Percentiles rank a stretch among this genome's conserved stretches.
phyloP scores from a whole-genome alignment of 92 coral and sea anemone species.

The Pocillopora grandis region DNA sequence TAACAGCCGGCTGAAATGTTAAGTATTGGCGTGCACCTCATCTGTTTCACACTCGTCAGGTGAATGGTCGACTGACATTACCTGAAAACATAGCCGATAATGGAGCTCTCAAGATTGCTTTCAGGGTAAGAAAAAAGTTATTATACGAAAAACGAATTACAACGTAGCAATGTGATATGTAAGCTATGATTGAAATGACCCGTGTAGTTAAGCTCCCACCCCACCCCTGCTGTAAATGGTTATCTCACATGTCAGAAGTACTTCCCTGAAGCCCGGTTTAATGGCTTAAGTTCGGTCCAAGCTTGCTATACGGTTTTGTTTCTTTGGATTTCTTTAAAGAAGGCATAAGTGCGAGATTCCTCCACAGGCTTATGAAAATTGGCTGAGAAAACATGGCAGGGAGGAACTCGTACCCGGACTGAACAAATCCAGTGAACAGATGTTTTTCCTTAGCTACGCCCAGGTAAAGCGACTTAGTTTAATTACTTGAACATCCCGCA shows the following conservation, averaged over 20 bases:
- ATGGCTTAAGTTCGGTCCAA: not conserved
- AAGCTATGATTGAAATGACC: too few species aligned
- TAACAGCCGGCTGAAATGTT: too few species aligned
- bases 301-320: not conserved
- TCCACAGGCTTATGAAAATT: conserved; percentile 78
- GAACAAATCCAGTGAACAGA: conserved; percentile 68
- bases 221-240: too few species aligned
- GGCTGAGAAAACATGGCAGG: conserved; percentile 60
- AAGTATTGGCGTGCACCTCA: too few species aligned
- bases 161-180: too few species aligned
- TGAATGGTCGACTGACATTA: conserved; percentile 72
- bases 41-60: conserved; percentile 11
- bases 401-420: conserved; percentile 73
- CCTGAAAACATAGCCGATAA: conserved; percentile 93
- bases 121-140: conserved; percentile 51
- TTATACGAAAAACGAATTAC: not conserved
- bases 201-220: too few species aligned
- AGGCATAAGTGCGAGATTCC: not conserved
- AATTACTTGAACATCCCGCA: too few species aligned
- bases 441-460: conserved; percentile 87
- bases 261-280: too few species aligned
- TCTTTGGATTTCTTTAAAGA: not conserved
- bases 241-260: too few species aligned
- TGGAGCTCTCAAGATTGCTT: conserved; percentile 77
- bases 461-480: conserved; percentile 52